phyloP scores from a whole-genome alignment of 2,888 invertebrate species.

The Agrochola lychnidis region DNA sequence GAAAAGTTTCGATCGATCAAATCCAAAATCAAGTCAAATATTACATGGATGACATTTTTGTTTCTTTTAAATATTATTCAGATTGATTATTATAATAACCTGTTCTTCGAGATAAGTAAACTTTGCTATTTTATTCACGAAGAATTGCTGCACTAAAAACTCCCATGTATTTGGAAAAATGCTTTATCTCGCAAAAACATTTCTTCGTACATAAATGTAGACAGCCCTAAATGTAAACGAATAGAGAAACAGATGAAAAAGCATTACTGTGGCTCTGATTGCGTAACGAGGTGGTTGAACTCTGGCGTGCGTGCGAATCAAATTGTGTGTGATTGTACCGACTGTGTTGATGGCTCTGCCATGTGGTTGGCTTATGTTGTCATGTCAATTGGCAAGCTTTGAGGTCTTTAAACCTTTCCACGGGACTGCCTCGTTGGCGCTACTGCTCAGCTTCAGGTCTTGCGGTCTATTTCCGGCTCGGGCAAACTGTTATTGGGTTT shows the following conservation, averaged over 20 bases:
- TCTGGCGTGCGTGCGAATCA: constrained; percentile 79
- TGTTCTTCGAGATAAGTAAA: not conserved
- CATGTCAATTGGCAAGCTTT: constrained; percentile 7
- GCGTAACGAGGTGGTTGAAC: constrained; percentile 84
- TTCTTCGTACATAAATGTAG: not conserved
- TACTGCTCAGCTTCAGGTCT: no score
- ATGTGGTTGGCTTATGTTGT: constrained; percentile 30
- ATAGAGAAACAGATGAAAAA: constrained; percentile 74
- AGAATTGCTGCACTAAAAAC: not conserved
- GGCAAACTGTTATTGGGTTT: no score
- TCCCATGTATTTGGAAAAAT: not conserved
- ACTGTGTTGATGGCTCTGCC: constrained; percentile 23
- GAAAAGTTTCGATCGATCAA: no score
- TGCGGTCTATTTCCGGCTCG: no score
- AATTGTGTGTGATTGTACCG: constrained; percentile 70
- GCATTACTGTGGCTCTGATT: constrained; percentile 70
- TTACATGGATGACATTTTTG: no score
- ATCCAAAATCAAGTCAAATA: no score
- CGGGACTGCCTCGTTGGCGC: no score
- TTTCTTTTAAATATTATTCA: not conserved
- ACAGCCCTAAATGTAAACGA: constrained; percentile 59
- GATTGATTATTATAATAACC: not conserved
- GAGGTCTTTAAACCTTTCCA: constrained; percentile 5
- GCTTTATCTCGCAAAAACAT: not conserved
- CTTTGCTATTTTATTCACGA: not conserved